Evolutionary conservation across 2,797 vertebrate genomes (phyloP).

Genomic region (Tauraco hartlaubi): DNA sequence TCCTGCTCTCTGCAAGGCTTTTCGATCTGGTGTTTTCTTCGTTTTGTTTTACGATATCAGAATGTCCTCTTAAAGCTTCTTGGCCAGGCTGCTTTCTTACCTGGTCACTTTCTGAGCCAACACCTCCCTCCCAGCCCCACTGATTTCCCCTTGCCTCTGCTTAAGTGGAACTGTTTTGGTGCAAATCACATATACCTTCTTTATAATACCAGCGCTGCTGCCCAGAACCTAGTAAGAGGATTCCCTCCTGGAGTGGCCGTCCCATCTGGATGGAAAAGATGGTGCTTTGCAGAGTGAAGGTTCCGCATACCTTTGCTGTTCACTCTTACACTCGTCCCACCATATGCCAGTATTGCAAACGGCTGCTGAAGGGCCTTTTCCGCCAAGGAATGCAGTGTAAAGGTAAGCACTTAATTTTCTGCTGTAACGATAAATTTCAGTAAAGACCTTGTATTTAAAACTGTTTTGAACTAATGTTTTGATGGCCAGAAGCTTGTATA

Average conservation of each 20-base stretch:
- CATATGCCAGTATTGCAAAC: slow-evolving; percentile 97
- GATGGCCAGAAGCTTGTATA: background rate
- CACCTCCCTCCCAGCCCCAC: too few species aligned
- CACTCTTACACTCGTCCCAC: slow-evolving; percentile 96
- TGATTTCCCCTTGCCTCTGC: too few species aligned
- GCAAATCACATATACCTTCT: background rate
- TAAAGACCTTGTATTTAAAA: background rate
- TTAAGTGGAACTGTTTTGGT: background rate
- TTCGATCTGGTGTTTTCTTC: background rate
- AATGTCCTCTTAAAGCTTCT: background rate
- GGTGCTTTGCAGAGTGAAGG: slow-evolving; percentile 96
- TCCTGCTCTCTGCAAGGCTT: background rate
- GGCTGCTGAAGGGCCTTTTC: slow-evolving; percentile 95
- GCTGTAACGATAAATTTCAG: background rate
- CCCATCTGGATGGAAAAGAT: slow-evolving; percentile 99
- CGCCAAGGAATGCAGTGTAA: slow-evolving; percentile 99
- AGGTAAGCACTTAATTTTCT: slow-evolving; percentile 78
- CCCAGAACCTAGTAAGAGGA: slow-evolving; percentile 95
- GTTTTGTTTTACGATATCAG: background rate
- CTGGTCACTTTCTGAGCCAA: background rate
- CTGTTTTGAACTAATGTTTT: background rate
- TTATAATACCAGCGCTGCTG: slow-evolving; percentile 82
- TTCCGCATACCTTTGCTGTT: slow-evolving; percentile 96
- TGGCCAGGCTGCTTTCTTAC: background rate
- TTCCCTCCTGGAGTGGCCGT: slow-evolving; percentile 96